Base-by-base conservation (phyloP, 2,113 vertebrate species). In the Engystomops pustulosus region DNA sequence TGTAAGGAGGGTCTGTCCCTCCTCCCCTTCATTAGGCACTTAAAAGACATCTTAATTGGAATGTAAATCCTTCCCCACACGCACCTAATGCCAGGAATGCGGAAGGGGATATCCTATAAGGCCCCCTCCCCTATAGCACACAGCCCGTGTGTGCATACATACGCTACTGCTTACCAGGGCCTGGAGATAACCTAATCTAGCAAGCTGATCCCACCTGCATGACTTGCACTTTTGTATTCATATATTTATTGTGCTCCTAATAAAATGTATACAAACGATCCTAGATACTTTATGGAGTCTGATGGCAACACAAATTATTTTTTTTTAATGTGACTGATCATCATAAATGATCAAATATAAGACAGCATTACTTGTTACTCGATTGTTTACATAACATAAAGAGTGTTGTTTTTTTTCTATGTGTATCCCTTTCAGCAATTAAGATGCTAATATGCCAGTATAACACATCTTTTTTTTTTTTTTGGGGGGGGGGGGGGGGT, bases 1-100 rank as follows among this genome's bases (percentile, higher is more conserved):
- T 70, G 20, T 17, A 44, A 6, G n/a, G 8, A 30, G 38, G 23
- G 8, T 7, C 38, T 32, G 27, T 25, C 20, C 49, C 14, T 25
- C 67, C 49, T 12, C 10, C 34, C 17, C 68, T 82, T 72, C 45
- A 53, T 72, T 41, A 72, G n/a, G 14, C 36, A 70, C 79, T 53
- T 49, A 81, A 41, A 9, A 81, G 32, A 55, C 27, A 51, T 49
- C 27, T 17, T 51, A 60, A 60, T 72, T 58, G 49, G 51, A 82
- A 60, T 72, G 65, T 70, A 23, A 80, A 49, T 70, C 65, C 62
- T 34, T 25, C 44, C 65, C 45, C 60, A 67, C 27, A 80, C 53
- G 68, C 71, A 83, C 55, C 81, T 74, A 47, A 65, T 23, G 30
- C 10, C 51, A 76, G 71, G 81, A 83, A 83, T 83, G 81, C 55